Conservation (phyloP, 2,797 vertebrate genomes). For the Leptodactylus fallax region DNA sequence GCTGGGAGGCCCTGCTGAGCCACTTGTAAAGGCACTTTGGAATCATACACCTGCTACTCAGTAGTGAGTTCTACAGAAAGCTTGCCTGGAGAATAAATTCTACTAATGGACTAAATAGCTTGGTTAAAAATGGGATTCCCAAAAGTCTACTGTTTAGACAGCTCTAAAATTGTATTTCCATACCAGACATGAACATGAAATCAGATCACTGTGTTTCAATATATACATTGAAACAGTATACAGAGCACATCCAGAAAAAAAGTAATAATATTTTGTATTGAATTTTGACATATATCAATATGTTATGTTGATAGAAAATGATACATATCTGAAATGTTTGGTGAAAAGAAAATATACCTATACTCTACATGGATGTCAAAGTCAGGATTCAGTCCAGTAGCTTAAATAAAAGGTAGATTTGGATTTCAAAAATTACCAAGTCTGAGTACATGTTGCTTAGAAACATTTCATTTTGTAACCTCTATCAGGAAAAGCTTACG, state of each 20-base stretch:
- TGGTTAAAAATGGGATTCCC: conserved; percentile 62
- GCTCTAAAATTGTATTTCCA: conserved; percentile 46
- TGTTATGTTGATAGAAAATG: background rate
- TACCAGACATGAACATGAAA: conserved; percentile 65
- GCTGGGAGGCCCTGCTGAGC: conserved; percentile 76
- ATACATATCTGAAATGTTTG: background rate
- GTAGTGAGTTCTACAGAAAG: conserved; percentile 72
- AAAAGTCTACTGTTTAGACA: conserved; percentile 42
- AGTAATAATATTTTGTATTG: background rate
- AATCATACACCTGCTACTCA: conserved; percentile 79
- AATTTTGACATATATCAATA: background rate
- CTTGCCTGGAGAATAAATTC: conserved; percentile 68
- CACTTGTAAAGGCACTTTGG: conserved; percentile 79
- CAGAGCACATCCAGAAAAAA: background rate
- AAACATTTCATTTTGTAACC: conserved; percentile 20
- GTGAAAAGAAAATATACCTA: background rate
- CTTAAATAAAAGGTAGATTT: background rate
- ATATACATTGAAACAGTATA: background rate
- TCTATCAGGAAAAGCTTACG: conserved; percentile 39
- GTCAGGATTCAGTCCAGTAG: background rate
- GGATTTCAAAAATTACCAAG: background rate
- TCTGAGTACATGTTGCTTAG: background rate
- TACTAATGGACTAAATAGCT: conserved; percentile 68
- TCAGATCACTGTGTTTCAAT: background rate
- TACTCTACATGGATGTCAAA: background rate